Conservation (phyloP, 2,113 vertebrate species). For the Poicephalus meyeri region DNA sequence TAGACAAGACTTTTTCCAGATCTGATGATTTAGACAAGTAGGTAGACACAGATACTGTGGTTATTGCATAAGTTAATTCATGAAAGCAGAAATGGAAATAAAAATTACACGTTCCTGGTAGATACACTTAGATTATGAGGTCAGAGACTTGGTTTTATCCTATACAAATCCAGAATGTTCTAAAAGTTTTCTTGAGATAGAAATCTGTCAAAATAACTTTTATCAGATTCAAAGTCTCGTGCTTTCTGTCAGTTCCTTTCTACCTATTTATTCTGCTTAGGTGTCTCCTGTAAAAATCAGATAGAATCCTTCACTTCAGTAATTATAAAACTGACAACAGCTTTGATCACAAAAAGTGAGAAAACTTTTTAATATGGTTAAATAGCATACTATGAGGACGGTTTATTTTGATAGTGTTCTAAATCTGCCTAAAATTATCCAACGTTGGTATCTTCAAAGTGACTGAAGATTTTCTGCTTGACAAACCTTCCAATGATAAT, state of each 20-base stretch:
- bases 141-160: neutral
- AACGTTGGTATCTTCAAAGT: neutral
- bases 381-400: neutral
- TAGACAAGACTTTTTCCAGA: neutral
- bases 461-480: neutral
- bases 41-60: neutral
- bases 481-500: neutral
- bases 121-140: neutral
- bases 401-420: neutral
- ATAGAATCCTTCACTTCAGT: neutral
- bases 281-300: neutral
- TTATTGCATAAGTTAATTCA: neutral
- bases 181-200: neutral
- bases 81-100: neutral
- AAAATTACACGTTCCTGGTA: accelerated
- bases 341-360: neutral
- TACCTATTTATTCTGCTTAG: neutral
- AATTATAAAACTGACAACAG: neutral
- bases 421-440: neutral
- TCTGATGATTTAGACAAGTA: neutral
- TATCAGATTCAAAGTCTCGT: neutral
- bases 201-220: neutral
- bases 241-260: neutral
- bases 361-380: neutral
- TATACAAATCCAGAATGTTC: neutral